Percentiles rank a stretch among this genome's conserved stretches.
Evolutionary conservation across 2,113 vertebrate species (phyloP).

Genomic region (Sinocyclocheilus grahami): DNA sequence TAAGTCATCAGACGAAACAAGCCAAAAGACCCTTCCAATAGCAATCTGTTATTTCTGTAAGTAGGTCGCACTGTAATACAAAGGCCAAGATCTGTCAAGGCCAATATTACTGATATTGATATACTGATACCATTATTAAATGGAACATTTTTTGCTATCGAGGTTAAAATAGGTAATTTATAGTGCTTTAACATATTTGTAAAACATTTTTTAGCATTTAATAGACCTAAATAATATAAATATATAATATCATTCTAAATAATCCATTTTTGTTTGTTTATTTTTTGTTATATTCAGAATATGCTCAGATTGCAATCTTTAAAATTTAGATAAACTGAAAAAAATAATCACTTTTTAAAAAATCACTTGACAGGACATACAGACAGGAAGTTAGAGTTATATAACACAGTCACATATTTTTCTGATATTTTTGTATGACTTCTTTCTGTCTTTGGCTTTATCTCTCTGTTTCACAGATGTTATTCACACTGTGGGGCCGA

Average conservation of each 20-base stretch:
- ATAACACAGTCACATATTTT: background rate
- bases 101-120: background rate
- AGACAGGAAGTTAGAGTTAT: background rate
- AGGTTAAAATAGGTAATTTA: background rate
- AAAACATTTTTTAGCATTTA: no score
- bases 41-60: background rate
- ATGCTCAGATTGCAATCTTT: background rate
- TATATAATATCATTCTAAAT: background rate
- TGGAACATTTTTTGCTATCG: background rate
- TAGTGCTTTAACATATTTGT: background rate
- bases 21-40: background rate
- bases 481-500: slow-evolving; percentile 88
- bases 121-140: background rate
- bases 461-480: slow-evolving; percentile 74
- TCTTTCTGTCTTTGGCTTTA: background rate
- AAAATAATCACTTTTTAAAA: no score
- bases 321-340: background rate
- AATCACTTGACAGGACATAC: background rate
- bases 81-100: background rate
- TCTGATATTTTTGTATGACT: slow-evolving; percentile 8
- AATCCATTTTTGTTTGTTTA: no score
- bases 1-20: background rate
- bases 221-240: background rate
- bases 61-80: background rate
- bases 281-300: no score